Evolutionary conservation across 2,113 vertebrate species (phyloP).

Genomic region (Marcusenius ussheri): DNA sequence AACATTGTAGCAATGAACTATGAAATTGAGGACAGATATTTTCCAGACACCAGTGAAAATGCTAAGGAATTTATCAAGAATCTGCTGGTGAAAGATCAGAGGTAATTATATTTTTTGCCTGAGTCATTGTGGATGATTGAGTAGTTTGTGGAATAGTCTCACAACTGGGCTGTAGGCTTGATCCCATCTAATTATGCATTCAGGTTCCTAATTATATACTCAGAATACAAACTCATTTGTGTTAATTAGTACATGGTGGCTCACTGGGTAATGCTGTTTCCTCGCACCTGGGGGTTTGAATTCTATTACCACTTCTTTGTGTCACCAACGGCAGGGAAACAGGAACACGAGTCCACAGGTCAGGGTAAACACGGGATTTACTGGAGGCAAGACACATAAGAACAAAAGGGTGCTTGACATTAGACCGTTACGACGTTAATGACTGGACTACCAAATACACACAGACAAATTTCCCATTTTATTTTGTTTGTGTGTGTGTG

Average conservation of each 20-base stretch:
- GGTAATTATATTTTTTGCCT: constrained; percentile 42
- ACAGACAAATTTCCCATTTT: not conserved
- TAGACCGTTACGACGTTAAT: too few relatives aligned
- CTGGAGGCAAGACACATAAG: too few relatives aligned
- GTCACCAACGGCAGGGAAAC: not conserved
- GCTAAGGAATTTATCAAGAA: constrained; percentile 71
- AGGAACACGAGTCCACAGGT: too few relatives aligned
- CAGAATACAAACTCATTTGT: not conserved
- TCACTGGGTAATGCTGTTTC: not conserved
- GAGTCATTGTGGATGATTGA: not conserved
- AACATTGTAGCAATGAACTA: constrained; percentile 59
- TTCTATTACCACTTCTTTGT: not conserved
- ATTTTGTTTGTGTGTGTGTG: not conserved
- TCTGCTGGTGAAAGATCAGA: constrained; percentile 61
- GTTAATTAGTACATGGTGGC: not conserved
- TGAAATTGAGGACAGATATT: constrained; percentile 56
- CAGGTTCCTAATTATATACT: not conserved
- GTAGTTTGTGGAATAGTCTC: not conserved
- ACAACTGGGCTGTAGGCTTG: not conserved
- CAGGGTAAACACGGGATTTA: too few relatives aligned
- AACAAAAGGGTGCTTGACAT: too few relatives aligned
- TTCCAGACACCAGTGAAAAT: constrained; percentile 57
- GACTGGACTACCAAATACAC: too few relatives aligned
- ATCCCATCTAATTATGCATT: not conserved
- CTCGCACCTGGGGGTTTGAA: not conserved